Evolutionary conservation across 1,140 invertebrate genomes (phyloP).

Genomic region (Lysiphlebus fabarum): DNA sequence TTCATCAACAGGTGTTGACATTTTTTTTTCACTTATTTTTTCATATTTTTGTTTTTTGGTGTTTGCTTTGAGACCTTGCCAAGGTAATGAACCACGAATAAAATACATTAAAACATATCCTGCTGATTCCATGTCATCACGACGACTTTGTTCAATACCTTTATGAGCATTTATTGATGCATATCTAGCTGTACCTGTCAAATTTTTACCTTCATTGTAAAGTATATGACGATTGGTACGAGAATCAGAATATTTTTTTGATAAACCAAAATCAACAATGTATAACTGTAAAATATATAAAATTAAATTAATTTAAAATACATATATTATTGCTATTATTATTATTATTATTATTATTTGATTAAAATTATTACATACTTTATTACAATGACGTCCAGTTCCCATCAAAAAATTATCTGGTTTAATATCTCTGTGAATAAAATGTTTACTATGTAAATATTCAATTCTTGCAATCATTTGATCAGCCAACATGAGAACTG

Average conservation of each 20-base stretch:
- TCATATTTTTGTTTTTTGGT: conserved; percentile 97
- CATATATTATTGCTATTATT: neutral
- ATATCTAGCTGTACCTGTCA: conserved; percentile 95
- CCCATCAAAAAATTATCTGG: conserved; percentile 99
- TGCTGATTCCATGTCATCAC: conserved; percentile 95
- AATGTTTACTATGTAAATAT: conserved; percentile 92
- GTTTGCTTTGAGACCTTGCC: conserved; percentile 91
- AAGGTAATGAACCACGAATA: conserved; percentile 86
- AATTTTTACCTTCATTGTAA: conserved; percentile 95
- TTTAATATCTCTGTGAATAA: conserved; percentile 95
- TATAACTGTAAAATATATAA: conserved; percentile 64
- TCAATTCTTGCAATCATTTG: conserved; percentile 91
- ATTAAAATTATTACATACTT: no score
- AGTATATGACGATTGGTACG: conserved; percentile 84
- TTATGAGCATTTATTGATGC: conserved; percentile 96
- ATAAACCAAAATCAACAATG: conserved; percentile 96
- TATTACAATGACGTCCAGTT: conserved; percentile 92
- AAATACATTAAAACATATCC: conserved; percentile 98
- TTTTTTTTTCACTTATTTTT: conserved; percentile 96
- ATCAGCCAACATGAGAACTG: conserved; percentile 94
- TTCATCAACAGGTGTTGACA: conserved; percentile 92
- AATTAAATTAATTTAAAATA: neutral
- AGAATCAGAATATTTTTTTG: conserved; percentile 92
- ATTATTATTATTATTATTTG: no score
- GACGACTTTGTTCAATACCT: conserved; percentile 85